These are phyloP conservation scores for Drosophila triauraria DNA, from an alignment of 1,140 invertebrate genomes.

Conservation along the genomic window DNA sequence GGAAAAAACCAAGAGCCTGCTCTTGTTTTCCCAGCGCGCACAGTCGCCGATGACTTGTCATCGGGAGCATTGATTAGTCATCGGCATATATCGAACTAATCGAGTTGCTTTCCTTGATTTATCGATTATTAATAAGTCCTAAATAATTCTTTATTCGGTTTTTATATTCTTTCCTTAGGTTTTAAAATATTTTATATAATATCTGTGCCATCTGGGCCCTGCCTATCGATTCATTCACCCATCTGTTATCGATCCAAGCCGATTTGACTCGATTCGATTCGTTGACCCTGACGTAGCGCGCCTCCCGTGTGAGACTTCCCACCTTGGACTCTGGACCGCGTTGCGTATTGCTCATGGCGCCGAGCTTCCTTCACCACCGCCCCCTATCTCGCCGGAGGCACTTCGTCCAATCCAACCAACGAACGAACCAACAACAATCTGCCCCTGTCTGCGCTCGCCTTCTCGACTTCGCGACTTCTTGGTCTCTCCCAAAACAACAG, in stretches of 20 bases:
- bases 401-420: not conserved
- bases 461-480: slow-evolving; percentile 10
- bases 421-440: slow-evolving; percentile 16
- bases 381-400: slow-evolving; percentile 12
- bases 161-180: not conserved
- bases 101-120: not conserved
- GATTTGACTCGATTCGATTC: slow-evolving; percentile 13
- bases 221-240: slow-evolving; percentile 23
- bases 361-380: slow-evolving; percentile 4
- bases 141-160: too few species aligned
- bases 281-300: slow-evolving; percentile 43
- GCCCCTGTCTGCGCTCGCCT: slow-evolving; percentile 5
- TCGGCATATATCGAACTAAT: slow-evolving; percentile 12
- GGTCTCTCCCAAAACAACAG: slow-evolving; percentile 36
- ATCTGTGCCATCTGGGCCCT: not conserved
- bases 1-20: slow-evolving; percentile 40
- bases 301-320: slow-evolving; percentile 40
- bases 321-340: slow-evolving; percentile 49
- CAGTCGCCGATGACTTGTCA: slow-evolving; percentile 3
- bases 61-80: not conserved
- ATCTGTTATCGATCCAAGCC: slow-evolving; percentile 6
- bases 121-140: too few species aligned
- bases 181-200: too few species aligned
- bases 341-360: slow-evolving; percentile 41
- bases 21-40: slow-evolving; percentile 2